Conservation (phyloP, 92 coral and sea anemone species). For the Hydrozoanthus gracilis region DNA sequence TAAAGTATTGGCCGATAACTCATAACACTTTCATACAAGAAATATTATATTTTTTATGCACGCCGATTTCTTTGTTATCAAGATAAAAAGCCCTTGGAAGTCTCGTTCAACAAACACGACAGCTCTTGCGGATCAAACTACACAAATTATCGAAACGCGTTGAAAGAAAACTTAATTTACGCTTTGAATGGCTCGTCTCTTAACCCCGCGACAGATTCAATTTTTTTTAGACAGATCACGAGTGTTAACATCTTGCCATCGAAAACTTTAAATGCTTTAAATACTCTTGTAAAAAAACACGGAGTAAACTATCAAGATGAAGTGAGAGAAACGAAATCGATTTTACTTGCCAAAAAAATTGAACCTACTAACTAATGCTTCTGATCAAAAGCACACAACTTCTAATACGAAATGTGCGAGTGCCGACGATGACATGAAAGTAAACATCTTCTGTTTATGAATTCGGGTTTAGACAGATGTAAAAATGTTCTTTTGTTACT, state of each 20-base stretch:
- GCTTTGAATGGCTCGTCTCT: slow-evolving; percentile 4
- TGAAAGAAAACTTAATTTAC: slow-evolving; percentile 37
- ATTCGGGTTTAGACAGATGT: not conserved
- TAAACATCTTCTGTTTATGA: slow-evolving; percentile 42
- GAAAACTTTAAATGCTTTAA: not conserved
- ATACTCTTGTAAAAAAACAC: not conserved
- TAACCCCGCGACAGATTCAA: slow-evolving; percentile 16
- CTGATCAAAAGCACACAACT: not conserved
- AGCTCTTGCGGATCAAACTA: slow-evolving; percentile 15
- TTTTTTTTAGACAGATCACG: not conserved
- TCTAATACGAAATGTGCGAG: not conserved
- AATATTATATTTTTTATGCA: not conserved
- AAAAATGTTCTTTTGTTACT: slow-evolving; percentile 18
- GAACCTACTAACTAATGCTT: not conserved
- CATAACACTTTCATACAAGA: not conserved
- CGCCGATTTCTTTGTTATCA: slow-evolving; percentile 20
- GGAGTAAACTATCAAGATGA: not conserved
- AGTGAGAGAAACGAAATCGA: not conserved
- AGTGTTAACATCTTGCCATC: not conserved
- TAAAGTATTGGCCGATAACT: not conserved
- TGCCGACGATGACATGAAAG: slow-evolving; percentile 7
- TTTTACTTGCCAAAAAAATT: not conserved
- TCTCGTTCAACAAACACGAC: slow-evolving; percentile 16
- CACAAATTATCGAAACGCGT: slow-evolving; percentile 15
- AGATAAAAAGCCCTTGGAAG: slow-evolving; percentile 15